Conservation (phyloP, 2,888 invertebrate genomes). For the Sussaba pulchella region DNA sequence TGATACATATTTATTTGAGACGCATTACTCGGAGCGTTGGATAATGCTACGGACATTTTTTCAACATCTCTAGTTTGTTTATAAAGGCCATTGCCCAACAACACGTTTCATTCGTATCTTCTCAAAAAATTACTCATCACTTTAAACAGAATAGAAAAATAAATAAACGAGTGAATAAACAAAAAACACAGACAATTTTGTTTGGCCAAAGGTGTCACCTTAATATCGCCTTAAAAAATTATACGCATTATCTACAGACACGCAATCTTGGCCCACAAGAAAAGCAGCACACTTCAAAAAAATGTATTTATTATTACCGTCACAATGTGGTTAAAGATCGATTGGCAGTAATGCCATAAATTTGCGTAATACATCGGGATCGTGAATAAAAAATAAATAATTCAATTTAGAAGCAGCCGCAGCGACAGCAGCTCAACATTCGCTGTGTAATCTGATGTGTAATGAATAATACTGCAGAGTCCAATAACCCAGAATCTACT, state of each 20-base stretch:
- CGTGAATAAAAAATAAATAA: slow-evolving; percentile 8
- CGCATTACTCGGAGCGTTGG: slow-evolving; percentile 19
- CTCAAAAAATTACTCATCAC: too few relatives aligned
- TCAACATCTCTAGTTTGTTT: background rate
- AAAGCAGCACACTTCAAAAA: background rate
- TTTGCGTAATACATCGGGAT: background rate
- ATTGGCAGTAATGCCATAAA: background rate
- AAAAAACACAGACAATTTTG: background rate
- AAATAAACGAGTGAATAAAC: too few relatives aligned
- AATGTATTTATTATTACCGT: too few relatives aligned
- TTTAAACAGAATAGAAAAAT: too few relatives aligned
- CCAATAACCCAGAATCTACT: slow-evolving; percentile 42
- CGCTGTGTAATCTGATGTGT: slow-evolving; percentile 7
- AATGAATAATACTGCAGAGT: slow-evolving; percentile 27
- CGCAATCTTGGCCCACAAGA: slow-evolving; percentile 15
- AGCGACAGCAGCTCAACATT: background rate
- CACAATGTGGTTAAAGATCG: too few relatives aligned
- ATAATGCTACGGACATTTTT: slow-evolving; percentile 19
- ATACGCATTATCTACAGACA: background rate
- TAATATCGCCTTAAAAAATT: background rate
- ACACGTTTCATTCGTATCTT: too few relatives aligned
- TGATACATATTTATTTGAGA: background rate
- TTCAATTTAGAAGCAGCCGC: slow-evolving; percentile 8
- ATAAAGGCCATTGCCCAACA: background rate
- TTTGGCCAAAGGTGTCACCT: background rate